Evolutionary conservation across 2,888 invertebrate genomes (phyloP), one percentile per base, ranked within the genome.

Genomic region (Myopa tessellatipennis): DNA sequence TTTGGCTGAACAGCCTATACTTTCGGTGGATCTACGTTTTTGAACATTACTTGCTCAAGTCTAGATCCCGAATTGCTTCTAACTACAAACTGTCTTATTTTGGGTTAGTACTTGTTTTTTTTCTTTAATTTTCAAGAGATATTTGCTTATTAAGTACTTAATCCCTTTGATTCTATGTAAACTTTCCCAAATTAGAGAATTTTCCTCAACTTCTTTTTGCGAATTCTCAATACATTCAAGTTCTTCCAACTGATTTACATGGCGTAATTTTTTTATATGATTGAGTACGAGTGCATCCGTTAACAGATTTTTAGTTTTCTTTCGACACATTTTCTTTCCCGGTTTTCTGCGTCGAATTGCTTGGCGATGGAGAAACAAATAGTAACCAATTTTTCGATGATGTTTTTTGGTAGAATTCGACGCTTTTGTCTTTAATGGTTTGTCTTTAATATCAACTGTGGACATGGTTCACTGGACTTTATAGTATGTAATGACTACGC

Each of bases 321-420:
- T 10, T 34, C 18, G 34, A 36, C 10, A 14, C 8, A 7, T 4
- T 52, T 36, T 36, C 34, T 16, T 65, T 34, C 18, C 18, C 40
- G 70, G 5, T 55, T n/a, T 55, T 14, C 34, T 4, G 1, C 26
- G 1, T 16, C 70, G 70, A 52, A 70, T n/a, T 16, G 52, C 16
- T 55, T 70, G 16, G 2, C 36, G 36, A 34, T 70, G 70, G 6
- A 55, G 55, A 70, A 55, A 70, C 36, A 70, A 4, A 34, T 34
- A 70, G 70, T 70, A 70, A 18, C 70, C 70, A 10, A 55, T 36
- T 16, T 65, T 36, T 36, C 34, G 12, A 26, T 38, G 10, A 40
- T 40, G 40, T 40, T 67, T 16, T 6, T n/a, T 40, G 14, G n/a
- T 38, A 40, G n/a, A 18, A 36, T 67, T 67, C 4, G n/a, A 8